phyloP scores from a whole-genome alignment of 2,797 vertebrate genomes.

The Acrocephalus scirpaceus region DNA sequence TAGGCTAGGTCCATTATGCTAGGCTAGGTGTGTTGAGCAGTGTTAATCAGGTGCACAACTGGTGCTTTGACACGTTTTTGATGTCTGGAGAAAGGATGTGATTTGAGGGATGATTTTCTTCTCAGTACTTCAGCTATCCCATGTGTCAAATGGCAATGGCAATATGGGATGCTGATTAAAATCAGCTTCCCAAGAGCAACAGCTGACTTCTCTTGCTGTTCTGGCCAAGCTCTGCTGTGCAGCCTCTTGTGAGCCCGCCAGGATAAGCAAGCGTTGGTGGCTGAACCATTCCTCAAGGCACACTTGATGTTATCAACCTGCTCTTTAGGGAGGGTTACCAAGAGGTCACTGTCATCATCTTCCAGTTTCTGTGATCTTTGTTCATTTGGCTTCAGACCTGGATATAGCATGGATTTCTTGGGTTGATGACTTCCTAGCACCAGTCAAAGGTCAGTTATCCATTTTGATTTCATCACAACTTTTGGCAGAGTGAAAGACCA shows the following conservation, averaged over 20 bases:
- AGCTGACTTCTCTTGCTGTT: neutral
- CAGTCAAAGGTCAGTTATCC: neutral
- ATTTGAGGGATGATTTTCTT: neutral
- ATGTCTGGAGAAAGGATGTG: neutral
- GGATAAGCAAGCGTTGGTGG: neutral
- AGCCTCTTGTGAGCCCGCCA: neutral
- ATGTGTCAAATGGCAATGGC: neutral
- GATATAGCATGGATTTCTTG: neutral
- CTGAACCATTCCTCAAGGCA: neutral
- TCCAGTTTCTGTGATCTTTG: slow-evolving; percentile 31
- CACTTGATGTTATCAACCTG: slow-evolving; percentile 41
- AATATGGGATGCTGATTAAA: neutral
- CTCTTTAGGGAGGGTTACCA: neutral
- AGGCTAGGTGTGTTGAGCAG: neutral
- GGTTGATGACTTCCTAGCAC: slow-evolving; percentile 41
- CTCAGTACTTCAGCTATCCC: neutral
- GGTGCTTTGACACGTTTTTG: neutral
- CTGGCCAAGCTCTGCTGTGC: neutral
- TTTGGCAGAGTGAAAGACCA: neutral
- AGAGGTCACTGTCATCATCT: slow-evolving; percentile 29
- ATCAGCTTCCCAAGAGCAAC: neutral
- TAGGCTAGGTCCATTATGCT: neutral
- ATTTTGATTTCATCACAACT: slow-evolving; percentile 16
- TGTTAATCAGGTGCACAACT: neutral
- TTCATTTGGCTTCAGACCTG: slow-evolving; percentile 59